Evolutionary conservation across 1,140 invertebrate species (phyloP).

Genomic region (Drosophila bifasciata): DNA sequence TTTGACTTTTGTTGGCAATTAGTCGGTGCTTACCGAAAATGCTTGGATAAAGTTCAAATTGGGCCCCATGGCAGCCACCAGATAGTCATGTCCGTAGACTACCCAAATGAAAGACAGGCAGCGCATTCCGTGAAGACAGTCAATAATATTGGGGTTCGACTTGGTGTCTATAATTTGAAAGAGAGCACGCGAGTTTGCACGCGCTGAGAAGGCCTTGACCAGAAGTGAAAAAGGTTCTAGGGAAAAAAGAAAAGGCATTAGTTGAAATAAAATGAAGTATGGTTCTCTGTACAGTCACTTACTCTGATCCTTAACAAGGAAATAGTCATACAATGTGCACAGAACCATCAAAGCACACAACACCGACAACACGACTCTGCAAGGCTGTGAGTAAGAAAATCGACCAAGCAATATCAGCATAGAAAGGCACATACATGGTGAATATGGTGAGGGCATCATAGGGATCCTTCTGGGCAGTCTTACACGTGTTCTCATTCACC

Average conservation of each 20-base stretch:
- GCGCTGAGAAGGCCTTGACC: conserved; percentile 52
- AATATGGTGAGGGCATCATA: conserved; percentile 46
- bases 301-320: conserved; percentile 31
- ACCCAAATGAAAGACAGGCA: conserved; percentile 88
- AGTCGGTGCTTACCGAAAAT: conserved; percentile 7
- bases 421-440: conserved; percentile 50
- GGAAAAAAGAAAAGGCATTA: neutral
- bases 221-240: conserved; percentile 32
- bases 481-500: conserved; percentile 24
- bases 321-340: conserved; percentile 56
- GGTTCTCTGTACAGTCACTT: conserved; percentile 11
- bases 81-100: conserved; percentile 86
- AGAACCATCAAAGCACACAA: conserved; percentile 25
- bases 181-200: conserved; percentile 44
- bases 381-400: neutral
- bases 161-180: conserved; percentile 35
- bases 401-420: neutral
- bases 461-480: conserved; percentile 29
- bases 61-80: conserved; percentile 54
- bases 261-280: accelerated
- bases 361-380: conserved; percentile 49
- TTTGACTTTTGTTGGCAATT: neutral
- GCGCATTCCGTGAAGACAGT: conserved; percentile 86
- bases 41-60: conserved; percentile 45
- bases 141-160: conserved; percentile 63